Evolutionary conservation across 2,888 invertebrate genomes (phyloP).

Genomic region (Platycheirus rosarum): DNA sequence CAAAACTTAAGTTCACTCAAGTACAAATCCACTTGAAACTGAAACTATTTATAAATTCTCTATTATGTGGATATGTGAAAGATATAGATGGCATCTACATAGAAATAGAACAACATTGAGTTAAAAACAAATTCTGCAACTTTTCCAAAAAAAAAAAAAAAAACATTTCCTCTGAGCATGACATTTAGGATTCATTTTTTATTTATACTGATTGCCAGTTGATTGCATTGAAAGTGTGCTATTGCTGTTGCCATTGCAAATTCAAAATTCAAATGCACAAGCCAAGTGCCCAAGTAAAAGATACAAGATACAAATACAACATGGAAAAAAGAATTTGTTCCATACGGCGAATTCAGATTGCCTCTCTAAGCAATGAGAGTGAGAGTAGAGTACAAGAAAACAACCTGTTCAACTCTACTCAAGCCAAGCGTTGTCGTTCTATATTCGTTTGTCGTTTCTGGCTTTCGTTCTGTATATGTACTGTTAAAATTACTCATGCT

Average conservation of each 20-base stretch:
- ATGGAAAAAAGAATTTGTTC: constrained; percentile 29
- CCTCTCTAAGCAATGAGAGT: not conserved
- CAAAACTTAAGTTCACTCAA: constrained; percentile 49
- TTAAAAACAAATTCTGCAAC: not conserved
- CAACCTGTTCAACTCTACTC: no score
- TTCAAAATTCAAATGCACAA: no score
- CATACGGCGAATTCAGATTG: constrained; percentile 23
- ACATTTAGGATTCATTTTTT: constrained; percentile 27
- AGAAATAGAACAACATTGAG: not conserved
- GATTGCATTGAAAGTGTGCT: constrained; percentile 35
- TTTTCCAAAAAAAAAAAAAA: no score
- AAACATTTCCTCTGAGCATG: constrained; percentile 47
- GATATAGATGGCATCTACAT: not conserved
- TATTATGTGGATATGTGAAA: not conserved
- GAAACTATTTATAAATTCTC: constrained; percentile 54
- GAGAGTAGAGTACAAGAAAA: not conserved
- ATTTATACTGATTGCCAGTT: constrained; percentile 36
- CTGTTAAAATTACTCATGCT: no score
- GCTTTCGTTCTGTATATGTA: no score
- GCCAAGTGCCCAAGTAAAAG: no score
- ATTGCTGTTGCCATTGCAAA: not conserved
- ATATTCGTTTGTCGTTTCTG: no score
- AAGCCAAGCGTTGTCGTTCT: no score
- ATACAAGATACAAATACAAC: no score
- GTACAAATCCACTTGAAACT: constrained; percentile 28